These are phyloP conservation scores for Suillia variegata DNA, from an alignment of 2,888 invertebrate species.

Conservation along the genomic window DNA sequence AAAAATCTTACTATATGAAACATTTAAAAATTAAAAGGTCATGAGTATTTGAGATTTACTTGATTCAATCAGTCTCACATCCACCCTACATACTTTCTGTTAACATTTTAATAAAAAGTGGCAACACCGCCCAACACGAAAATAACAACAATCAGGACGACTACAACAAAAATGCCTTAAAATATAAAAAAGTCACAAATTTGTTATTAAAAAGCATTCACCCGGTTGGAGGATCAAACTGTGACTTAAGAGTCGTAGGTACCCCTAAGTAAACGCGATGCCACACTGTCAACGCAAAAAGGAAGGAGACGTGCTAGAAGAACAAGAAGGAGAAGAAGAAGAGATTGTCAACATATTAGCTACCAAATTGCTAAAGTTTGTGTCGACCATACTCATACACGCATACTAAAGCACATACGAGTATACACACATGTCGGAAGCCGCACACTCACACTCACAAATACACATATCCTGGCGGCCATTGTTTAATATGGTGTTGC, in stretches of 20 bases:
- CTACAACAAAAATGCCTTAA: conserved; percentile 17
- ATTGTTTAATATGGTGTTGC: conserved; percentile 54
- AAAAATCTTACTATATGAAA: not conserved
- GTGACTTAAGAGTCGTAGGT: conserved; percentile 48
- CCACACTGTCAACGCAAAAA: conserved; percentile 12
- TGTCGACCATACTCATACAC: conserved; percentile 12
- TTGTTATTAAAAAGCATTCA: conserved; percentile 36
- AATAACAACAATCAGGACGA: too few species aligned
- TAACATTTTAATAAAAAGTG: too few species aligned
- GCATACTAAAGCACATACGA: conserved; percentile 25
- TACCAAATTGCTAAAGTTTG: conserved; percentile 50
- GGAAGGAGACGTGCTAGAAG: too few species aligned
- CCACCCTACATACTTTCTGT: too few species aligned
- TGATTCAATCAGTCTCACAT: too few species aligned
- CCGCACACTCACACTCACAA: not conserved
- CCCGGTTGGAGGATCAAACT: conserved; percentile 23
- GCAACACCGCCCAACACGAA: too few species aligned
- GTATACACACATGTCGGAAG: not conserved
- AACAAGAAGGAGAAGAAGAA: too few species aligned
- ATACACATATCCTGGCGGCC: conserved; percentile 16
- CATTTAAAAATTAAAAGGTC: not conserved
- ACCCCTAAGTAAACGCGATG: too few species aligned
- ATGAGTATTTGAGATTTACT: too few species aligned
- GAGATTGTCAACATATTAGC: conserved; percentile 53
- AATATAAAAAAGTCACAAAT: conserved; percentile 30